Evolutionary conservation across 2,888 invertebrate genomes (phyloP).

Genomic region (Nymphalis polychloros): DNA sequence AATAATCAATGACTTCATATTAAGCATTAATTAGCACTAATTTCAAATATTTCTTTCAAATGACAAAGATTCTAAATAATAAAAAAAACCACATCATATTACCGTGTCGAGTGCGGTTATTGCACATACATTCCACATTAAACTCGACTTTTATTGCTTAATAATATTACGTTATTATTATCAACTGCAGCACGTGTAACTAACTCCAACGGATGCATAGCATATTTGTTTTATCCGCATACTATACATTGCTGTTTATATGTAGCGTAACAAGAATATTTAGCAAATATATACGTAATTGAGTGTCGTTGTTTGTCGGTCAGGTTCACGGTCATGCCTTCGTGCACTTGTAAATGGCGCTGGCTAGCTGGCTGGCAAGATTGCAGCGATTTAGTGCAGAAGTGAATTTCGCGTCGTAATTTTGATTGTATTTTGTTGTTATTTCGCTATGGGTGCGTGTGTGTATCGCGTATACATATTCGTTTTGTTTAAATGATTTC

Average conservation of each 20-base stretch:
- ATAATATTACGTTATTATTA: conserved; percentile 55
- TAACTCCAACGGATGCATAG: background rate
- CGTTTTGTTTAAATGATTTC: no score
- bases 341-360: background rate
- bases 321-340: background rate
- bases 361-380: no score
- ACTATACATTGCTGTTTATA: background rate
- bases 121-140: conserved; percentile 9
- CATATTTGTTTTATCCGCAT: background rate
- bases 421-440: no score
- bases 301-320: background rate
- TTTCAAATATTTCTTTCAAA: no score
- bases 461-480: no score
- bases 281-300: background rate
- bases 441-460: no score
- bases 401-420: no score
- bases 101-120: background rate
- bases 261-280: background rate
- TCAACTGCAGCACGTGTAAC: conserved; percentile 60
- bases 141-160: conserved; percentile 50
- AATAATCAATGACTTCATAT: no score
- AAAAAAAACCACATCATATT: no score
- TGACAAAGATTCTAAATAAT: background rate
- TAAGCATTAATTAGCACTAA: no score
- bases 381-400: no score